These are phyloP conservation scores for Aphaenogaster ashmeadi DNA, from an alignment of 1,140 invertebrate species.

Conservation along the genomic window DNA sequence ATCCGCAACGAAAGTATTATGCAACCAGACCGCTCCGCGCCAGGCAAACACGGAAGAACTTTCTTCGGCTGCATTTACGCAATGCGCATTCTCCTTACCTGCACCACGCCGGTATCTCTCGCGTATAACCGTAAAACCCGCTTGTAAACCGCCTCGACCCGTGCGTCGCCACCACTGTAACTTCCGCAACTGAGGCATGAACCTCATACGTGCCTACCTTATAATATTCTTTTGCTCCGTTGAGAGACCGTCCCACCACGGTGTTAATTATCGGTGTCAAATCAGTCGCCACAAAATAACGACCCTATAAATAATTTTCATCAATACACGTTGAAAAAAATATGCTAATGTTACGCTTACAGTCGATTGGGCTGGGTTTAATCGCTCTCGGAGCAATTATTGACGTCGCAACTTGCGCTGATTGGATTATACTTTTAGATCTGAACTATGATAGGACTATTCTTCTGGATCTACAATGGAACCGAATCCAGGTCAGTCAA, in stretches of 20 bases:
- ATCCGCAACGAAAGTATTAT: constrained; percentile 65
- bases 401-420: too few species aligned
- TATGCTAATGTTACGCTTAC: too few species aligned
- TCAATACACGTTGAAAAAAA: too few species aligned
- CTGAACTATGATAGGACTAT: too few species aligned
- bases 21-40: constrained; percentile 55
- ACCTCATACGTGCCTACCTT: constrained; percentile 66
- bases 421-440: too few species aligned
- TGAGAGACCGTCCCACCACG: constrained; percentile 20
- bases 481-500: too few species aligned
- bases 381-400: too few species aligned
- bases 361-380: too few species aligned
- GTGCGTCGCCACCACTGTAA: constrained; percentile 59
- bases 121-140: background rate
- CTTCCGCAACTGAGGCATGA: constrained; percentile 74
- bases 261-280: background rate
- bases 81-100: constrained; percentile 67
- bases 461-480: too few species aligned
- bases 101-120: background rate
- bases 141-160: background rate
- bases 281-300: background rate
- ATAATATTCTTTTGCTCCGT: constrained; percentile 69
- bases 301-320: too few species aligned
- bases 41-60: constrained; percentile 78
- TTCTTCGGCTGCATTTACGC: constrained; percentile 77